These are phyloP conservation scores for Crepidodera aurea DNA, from an alignment of 2,888 invertebrate genomes.

Conservation along the genomic window DNA sequence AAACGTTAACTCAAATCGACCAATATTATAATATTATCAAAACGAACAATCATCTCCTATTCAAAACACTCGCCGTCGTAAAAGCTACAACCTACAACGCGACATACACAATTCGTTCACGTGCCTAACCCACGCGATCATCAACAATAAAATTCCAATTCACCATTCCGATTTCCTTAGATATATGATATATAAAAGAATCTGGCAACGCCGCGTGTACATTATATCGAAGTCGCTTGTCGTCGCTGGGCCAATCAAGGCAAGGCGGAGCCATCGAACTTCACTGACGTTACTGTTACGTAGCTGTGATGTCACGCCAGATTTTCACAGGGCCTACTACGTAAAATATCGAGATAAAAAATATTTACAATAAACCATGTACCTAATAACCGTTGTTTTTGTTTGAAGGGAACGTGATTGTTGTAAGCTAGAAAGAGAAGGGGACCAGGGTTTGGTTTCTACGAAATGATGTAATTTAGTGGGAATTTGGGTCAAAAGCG, in stretches of 20 bases:
- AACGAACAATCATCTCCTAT: not conserved
- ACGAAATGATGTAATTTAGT: constrained; percentile 12
- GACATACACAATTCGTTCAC: constrained; percentile 12
- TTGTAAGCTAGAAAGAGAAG: not conserved
- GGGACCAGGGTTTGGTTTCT: not conserved
- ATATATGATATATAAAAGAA: not conserved
- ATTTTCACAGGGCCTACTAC: constrained; percentile 1
- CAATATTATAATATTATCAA: not conserved
- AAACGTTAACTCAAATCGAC: too few species aligned
- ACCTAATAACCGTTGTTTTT: too few species aligned
- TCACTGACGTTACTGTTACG: constrained; percentile 51
- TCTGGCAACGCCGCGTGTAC: constrained; percentile 1
- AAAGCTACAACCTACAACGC: not conserved
- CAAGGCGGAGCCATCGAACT: constrained; percentile 35
- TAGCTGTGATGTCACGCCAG: constrained; percentile 48
- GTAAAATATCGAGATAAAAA: too few species aligned
- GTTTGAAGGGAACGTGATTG: too few species aligned
- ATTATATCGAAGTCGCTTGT: not conserved
- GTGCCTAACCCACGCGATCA: constrained; percentile 11
- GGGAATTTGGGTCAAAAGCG: constrained; percentile 16
- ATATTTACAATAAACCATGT: too few species aligned
- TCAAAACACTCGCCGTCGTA: not conserved
- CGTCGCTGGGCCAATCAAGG: constrained; percentile 19
- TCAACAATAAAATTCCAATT: not conserved
- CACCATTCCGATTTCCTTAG: not conserved